Conservation (phyloP, 2,797 vertebrate genomes). For the Gambusia yucatana region DNA sequence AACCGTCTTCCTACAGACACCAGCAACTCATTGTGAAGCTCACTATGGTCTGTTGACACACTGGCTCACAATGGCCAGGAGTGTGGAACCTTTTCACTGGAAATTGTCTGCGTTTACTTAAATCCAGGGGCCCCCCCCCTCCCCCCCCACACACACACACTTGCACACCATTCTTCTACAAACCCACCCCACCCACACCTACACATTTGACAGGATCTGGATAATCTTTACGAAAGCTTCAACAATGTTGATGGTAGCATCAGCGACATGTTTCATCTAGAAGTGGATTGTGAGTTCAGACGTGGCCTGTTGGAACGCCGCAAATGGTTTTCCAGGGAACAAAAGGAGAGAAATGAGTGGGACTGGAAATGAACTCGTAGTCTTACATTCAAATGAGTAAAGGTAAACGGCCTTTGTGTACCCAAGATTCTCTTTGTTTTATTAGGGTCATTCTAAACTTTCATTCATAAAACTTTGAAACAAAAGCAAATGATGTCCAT, state of each 20-base stretch:
- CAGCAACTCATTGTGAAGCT: conserved; percentile 6
- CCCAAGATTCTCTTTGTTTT: background rate
- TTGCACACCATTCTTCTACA: conserved; percentile 10
- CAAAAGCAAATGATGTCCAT: background rate
- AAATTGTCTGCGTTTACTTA: conserved; percentile 30
- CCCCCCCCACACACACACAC: background rate
- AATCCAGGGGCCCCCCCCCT: conserved; percentile 45
- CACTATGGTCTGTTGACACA: conserved; percentile 34
- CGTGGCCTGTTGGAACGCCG: conserved; percentile 2
- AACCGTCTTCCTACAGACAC: background rate
- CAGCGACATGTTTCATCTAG: conserved; percentile 24
- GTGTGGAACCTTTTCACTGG: conserved; percentile 10
- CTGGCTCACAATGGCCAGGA: background rate
- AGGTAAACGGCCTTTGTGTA: background rate
- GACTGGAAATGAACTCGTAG: background rate
- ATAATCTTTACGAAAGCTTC: conserved; percentile 50
- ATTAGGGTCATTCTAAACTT: background rate
- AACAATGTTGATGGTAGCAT: conserved; percentile 15
- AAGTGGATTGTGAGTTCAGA: background rate
- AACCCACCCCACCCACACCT: conserved; percentile 47
- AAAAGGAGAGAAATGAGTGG: conserved; percentile 4
- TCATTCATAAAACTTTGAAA: background rate
- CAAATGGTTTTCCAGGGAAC: background rate
- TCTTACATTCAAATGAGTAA: background rate
- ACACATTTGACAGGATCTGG: conserved; percentile 42